Evolutionary conservation across 2,888 invertebrate genomes (phyloP).

Genomic region (Dryococelus australis): DNA sequence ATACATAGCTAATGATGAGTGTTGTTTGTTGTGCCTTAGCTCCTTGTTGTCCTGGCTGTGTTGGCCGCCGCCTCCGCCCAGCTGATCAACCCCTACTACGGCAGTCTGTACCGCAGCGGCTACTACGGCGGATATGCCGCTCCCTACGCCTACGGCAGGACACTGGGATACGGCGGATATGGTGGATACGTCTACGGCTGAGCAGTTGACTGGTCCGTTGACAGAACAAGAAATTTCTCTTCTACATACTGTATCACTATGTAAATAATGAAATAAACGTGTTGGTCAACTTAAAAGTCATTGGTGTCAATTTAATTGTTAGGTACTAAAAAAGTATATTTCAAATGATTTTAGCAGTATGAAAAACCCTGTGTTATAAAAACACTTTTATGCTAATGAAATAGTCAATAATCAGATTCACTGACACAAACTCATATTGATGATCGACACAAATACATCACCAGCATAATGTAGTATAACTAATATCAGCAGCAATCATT

Average conservation of each 20-base stretch:
- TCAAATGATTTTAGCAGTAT: no score
- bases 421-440: no score
- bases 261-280: not conserved
- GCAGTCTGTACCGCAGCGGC: not conserved
- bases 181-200: not conserved
- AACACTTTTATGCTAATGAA: no score
- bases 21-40: not conserved
- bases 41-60: conserved; percentile 9
- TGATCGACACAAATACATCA: no score
- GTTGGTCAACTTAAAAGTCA: no score
- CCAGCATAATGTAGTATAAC: no score
- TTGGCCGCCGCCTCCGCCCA: not conserved
- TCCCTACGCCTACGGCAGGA: not conserved
- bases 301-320: no score
- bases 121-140: not conserved
- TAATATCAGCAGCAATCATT: no score
- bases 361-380: no score
- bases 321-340: no score
- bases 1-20: not conserved
- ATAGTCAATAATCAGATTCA: no score
- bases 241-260: not conserved
- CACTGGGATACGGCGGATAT: not conserved
- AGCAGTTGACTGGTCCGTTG: not conserved
- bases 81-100: not conserved
- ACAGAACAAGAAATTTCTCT: not conserved